Evolutionary conservation across 2,797 vertebrate genomes (phyloP).

Genomic region (Spinus pinus): DNA sequence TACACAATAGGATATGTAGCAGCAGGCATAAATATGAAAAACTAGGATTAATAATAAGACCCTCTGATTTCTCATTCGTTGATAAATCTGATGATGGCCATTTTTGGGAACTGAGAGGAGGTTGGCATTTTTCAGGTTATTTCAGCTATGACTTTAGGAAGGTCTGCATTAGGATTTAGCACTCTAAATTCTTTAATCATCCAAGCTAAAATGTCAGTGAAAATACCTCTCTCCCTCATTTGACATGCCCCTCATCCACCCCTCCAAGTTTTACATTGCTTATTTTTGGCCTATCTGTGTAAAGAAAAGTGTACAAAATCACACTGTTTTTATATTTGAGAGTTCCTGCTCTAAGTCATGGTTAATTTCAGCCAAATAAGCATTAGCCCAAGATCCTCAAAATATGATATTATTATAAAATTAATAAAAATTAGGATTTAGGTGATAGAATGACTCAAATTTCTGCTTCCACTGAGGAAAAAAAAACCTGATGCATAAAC

Average conservation of each 20-base stretch:
- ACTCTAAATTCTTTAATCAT: background rate
- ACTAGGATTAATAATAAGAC: background rate
- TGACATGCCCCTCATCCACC: accelerated
- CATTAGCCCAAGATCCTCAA: background rate
- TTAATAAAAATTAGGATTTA: background rate
- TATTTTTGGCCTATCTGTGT: background rate
- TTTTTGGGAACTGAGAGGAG: background rate
- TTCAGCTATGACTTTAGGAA: background rate
- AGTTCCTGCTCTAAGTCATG: background rate
- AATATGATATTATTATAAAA: background rate
- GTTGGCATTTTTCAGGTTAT: background rate
- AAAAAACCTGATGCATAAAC: background rate
- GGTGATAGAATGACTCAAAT: background rate
- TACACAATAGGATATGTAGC: background rate
- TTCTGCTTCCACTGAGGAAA: background rate
- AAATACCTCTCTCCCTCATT: background rate
- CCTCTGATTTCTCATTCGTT: background rate
- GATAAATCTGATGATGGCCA: background rate
- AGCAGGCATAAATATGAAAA: background rate
- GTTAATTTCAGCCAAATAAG: background rate
- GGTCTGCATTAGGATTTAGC: background rate
- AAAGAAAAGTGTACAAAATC: background rate
- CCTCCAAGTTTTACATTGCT: background rate
- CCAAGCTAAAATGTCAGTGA: background rate
- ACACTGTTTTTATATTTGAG: background rate